phyloP scores from a whole-genome alignment of 2,888 invertebrate species.

The Conistra vaccinii region DNA sequence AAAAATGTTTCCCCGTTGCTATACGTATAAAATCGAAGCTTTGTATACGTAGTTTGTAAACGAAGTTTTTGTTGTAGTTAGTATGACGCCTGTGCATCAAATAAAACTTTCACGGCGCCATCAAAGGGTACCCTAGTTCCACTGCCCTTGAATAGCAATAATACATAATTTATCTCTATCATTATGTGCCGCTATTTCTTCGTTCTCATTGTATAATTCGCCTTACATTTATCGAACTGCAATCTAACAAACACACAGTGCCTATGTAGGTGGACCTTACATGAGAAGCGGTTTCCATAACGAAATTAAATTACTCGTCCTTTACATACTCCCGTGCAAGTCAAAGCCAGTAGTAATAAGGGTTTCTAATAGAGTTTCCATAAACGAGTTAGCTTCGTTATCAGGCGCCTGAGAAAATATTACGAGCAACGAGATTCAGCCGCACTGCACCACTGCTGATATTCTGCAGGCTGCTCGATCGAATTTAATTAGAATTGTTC shows the following conservation, averaged over 20 bases:
- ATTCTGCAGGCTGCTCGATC: slow-evolving; percentile 60
- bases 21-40: slow-evolving; percentile 16
- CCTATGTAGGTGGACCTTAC: neutral
- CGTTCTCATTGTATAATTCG: slow-evolving; percentile 11
- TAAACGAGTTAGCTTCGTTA: slow-evolving; percentile 33
- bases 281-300: neutral
- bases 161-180: slow-evolving; percentile 38
- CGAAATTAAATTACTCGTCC: neutral
- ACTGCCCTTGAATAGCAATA: slow-evolving; percentile 42
- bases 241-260: slow-evolving; percentile 7
- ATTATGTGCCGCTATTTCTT: slow-evolving; percentile 34
- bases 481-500: slow-evolving; percentile 49
- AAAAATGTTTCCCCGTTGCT: neutral
- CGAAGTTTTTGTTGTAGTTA: neutral
- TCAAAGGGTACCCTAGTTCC: slow-evolving; percentile 29
- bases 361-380: neutral
- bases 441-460: slow-evolving; percentile 62
- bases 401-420: slow-evolving; percentile 62
- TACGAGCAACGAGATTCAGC: slow-evolving; percentile 58
- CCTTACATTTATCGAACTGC: slow-evolving; percentile 30
- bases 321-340: neutral
- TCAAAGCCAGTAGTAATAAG: slow-evolving; percentile 1
- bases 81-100: slow-evolving; percentile 19
- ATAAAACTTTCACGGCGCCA: slow-evolving; percentile 38
- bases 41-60: neutral